A percentile compares a stretch with the other conserved stretches of the same genome.
Evolutionary conservation across 2,888 invertebrate genomes (phyloP).

Genomic region (Pseudococcus longispinus): DNA sequence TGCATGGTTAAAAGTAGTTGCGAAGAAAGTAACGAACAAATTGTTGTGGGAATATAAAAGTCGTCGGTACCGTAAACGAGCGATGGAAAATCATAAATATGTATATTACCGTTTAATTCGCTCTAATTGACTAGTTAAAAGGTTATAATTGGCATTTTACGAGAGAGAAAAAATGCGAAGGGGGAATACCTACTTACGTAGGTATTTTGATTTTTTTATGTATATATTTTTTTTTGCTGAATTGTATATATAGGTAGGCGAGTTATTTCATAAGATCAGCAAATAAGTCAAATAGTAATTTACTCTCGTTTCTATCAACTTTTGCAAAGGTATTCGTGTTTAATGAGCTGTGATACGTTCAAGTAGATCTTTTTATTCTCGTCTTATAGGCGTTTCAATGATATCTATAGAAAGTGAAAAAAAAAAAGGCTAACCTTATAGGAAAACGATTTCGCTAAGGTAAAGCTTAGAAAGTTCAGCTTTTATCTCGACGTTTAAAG

Average conservation of each 20-base stretch:
- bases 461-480: not conserved
- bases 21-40: constrained; percentile 24
- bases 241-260: not conserved
- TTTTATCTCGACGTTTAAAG: constrained; percentile 13
- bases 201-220: not conserved
- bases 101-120: constrained; percentile 8
- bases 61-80: not conserved
- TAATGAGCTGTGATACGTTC: constrained; percentile 31
- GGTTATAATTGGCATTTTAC: not conserved
- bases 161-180: not conserved
- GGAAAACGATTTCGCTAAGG: constrained; percentile 17
- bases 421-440: not conserved
- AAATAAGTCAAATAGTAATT: constrained; percentile 24
- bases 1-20: constrained; percentile 51
- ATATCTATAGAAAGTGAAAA: constrained; percentile 23
- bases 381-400: constrained; percentile 15
- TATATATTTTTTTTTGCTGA: not conserved
- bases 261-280: constrained; percentile 14
- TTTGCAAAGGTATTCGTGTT: constrained; percentile 1
- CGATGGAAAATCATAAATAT: constrained; percentile 27
- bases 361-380: constrained; percentile 28
- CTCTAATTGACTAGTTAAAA: constrained; percentile 15
- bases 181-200: not conserved
- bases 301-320: constrained; percentile 24
- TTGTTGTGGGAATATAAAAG: constrained; percentile 40